A percentile compares a stretch with the other conserved stretches of the same genome.
Conservation (phyloP, 2,113 vertebrate species). For the Ascaphus truei region DNA sequence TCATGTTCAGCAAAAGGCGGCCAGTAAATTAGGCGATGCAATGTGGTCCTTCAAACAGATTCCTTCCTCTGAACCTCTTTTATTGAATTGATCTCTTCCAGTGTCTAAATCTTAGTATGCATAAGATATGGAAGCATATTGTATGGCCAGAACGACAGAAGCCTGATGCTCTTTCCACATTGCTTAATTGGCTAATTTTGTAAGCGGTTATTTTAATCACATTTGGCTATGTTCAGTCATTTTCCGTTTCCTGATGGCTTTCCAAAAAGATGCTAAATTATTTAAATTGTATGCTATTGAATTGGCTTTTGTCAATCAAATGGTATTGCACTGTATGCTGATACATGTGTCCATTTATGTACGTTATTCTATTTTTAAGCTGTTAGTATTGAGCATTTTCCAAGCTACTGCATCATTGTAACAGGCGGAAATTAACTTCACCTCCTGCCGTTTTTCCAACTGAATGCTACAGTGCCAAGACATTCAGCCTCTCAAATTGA, state of each 20-base stretch:
- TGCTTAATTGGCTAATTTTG: slow-evolving; percentile 1
- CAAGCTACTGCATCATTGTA: neutral
- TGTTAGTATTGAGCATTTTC: too few relatives aligned
- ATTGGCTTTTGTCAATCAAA: slow-evolving; percentile 6
- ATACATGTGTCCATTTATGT: neutral
- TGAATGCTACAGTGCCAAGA: neutral
- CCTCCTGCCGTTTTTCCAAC: neutral
- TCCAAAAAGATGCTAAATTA: slow-evolving; percentile 8
- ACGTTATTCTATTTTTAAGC: neutral
- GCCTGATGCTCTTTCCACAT: neutral
- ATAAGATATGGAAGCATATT: neutral
- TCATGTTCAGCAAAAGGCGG: neutral
- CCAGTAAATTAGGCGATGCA: neutral
- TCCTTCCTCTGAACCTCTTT: neutral
- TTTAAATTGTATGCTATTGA: neutral
- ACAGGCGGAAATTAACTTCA: slow-evolving; percentile 13
- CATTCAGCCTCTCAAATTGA: neutral
- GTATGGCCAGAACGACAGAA: neutral
- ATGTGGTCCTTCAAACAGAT: neutral
- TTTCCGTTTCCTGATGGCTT: neutral
- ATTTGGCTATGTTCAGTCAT: slow-evolving; percentile 7
- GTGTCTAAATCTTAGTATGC: neutral
- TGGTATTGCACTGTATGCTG: neutral
- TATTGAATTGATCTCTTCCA: neutral
- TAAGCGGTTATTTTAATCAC: slow-evolving; percentile 3